Base-by-base conservation (phyloP, 2,797 vertebrate species). In the Spinus olivaceus region DNA sequence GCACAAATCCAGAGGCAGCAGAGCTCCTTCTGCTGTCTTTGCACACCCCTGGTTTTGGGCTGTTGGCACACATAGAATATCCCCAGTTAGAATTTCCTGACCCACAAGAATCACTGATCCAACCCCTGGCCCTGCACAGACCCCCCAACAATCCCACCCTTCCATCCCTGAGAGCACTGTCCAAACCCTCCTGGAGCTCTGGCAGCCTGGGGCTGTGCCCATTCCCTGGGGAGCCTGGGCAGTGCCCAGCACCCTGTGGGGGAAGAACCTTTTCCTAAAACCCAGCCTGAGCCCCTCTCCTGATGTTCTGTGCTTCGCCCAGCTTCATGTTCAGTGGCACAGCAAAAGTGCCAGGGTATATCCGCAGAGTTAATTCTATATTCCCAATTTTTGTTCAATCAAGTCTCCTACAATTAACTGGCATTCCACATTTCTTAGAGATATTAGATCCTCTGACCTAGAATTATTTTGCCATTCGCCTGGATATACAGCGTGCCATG, bases 131-230 rank as follows among this genome's bases (percentile, higher is more conserved):
- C 30, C 39, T 28, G 35, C 27, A 12, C 32, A 35, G 54, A 41
- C 47, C 20, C 2, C 12, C 30, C 63, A 61, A 6, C 16, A 51
- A 5, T 37, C 35, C 22, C 32, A 61, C 9, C 20, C 35, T 49
- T 2, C 7, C 13, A 50, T 44, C n/a, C 54, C 20, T 21, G 13
- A 1, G 6, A 42, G 42, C 0, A 0, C 0, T 49, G 11, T n/a
- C 11, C 49, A 35, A 74, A 42, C 0, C 0, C 6, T 54, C 56
- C 49, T n/a, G 9, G 56, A 56, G 20, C 42, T 56, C 42, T 44
- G 50, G 42, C 56, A 81, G 63, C 49, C 42, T 0, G 2, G 42
- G 47, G 10, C 15, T 0, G 1, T 47, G 25, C 1, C 15, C 54
- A 28, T 32, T 67, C 54, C 33, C 54, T 54, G 47, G 28, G 27